Base-by-base conservation (phyloP, 2,113 vertebrate genomes). In the Parus major region DNA sequence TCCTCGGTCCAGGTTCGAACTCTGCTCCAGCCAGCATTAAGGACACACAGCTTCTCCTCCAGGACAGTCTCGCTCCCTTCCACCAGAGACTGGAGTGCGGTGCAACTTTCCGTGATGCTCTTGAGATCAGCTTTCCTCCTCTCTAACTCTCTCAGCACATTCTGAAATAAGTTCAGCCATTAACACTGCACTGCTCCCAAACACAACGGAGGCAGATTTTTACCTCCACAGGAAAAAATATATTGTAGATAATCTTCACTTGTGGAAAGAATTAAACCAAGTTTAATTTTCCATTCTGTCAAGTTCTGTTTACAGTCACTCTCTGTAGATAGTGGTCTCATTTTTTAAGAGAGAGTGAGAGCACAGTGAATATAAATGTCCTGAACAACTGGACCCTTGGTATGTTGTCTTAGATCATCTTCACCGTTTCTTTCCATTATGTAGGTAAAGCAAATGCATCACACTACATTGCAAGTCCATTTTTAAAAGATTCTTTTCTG, bases 1-100 rank as follows among this genome's bases (percentile, higher is more conserved):
- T 99, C 99, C 94, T 99, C 99, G 0, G 98, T 98, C 98, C 98
- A 98, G 27, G 99, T 99, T 49, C 98, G 98, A 15, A 99, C 98
- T 8, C 98, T 97, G 68, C 98, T 98, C 98, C 98, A 99, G 46
- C 98, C 97, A 39, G 99, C 98, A 13, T 98, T 99, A 8, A 99
- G 98, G 31, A 98, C 95, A 44, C 98, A 98, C 11, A 99, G 97
- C 71, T 97, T 98, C 71, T 99, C 98, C 75, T 99, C 99, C 65
- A 99, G 92, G 49, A 97, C 88, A n/a, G 95, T 56, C 92, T 98
- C 99, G 2, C 99, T 99, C 84, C 98, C 99, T 90, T 99, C 98
- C 72, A 99, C 97, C 90, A 99, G 82, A 17, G 97, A 98, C 97
- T 99, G 99, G 23, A 99, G 98, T 0, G 98, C 98, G 0, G 99